A percentile compares a stretch with the other conserved stretches of the same genome.
Conservation (phyloP, 2,797 vertebrate species). For the Anguilla megastoma region DNA sequence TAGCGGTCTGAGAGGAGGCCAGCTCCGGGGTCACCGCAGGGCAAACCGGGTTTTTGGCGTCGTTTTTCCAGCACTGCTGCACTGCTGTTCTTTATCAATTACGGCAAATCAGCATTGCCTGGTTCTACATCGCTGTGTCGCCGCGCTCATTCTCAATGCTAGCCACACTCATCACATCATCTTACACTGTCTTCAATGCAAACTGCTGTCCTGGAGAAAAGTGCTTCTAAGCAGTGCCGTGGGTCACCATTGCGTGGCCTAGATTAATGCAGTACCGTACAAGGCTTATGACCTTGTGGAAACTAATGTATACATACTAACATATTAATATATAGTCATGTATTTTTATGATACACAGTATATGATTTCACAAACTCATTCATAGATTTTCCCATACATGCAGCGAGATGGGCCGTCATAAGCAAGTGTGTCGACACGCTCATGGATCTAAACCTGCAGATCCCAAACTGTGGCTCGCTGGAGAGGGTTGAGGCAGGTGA, state of each 20-base stretch:
- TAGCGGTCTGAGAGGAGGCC: not conserved
- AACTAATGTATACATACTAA: not conserved
- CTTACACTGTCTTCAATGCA: not conserved
- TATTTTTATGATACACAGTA: not conserved
- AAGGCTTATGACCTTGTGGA: not conserved
- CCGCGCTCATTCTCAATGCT: not conserved
- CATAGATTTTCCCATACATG: not conserved
- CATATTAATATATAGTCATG: not conserved
- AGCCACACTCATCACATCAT: not conserved
- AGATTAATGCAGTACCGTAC: not conserved
- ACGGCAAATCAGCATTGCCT: not conserved
- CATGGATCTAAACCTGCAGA: not conserved
- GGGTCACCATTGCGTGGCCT: not conserved
- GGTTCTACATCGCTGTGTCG: not conserved
- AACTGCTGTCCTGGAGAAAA: not conserved
- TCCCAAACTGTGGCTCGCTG: not conserved
- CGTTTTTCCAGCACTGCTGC: not conserved
- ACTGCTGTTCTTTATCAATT: not conserved
- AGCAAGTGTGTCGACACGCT: not conserved
- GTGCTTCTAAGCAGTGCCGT: not conserved
- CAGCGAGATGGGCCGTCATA: not conserved
- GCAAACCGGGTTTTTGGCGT: not conserved
- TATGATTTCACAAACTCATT: not conserved
- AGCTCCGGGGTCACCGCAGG: not conserved
- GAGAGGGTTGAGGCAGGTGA: not conserved